Evolutionary conservation across 2,113 vertebrate genomes (phyloP), one percentile per base, ranked within the genome.

Genomic region (Petrocephalus zakoni): DNA sequence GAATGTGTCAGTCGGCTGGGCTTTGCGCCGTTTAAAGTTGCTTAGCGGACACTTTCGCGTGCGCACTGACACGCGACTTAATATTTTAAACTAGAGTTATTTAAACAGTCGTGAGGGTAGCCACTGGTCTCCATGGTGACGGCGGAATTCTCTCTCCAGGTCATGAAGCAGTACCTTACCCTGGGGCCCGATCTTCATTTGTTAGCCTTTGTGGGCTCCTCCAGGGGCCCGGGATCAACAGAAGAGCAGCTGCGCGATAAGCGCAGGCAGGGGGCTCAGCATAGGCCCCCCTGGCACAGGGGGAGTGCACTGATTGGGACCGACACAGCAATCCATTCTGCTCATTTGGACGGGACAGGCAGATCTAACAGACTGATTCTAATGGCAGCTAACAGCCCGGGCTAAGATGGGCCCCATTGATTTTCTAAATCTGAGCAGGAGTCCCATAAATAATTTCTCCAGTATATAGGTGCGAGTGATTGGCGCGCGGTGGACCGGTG

Each of bases 361-460:
- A 85, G 81, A 58, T 84, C 78, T 64, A 55, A 56, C 68, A 75
- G 78, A 22, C 78, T 61, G 47, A 64, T 84, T 87, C 84, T 55
- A 34, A 89, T 86, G 64, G 22, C 64, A 55, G 84, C 84, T 72
- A 89, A 55, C 64, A 86, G 53, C 49, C 56, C 8, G 15, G 13
- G 25, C 34, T 19, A 15, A 64, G 61, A 87, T 83, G 78, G 87
- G 75, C 42, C 82, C 34, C 68, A 81, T n/a, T 75, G 85, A 83
- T 61, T 81, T 89, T 89, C 49, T 52, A 61, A 10, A 51, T 37
- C 37, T 34, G 29, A 29, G 47, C 87, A 81, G n/a, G 52, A 37
- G 1, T 90, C 42, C 82, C 47, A 72, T 42, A 75, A 90, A 85
- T 90, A 88, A 88, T 88, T 88, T 61, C 68, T 85, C 11, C 90